These are phyloP conservation scores for Campylorhamphus procurvoides DNA, from an alignment of 2,113 vertebrate genomes.

Conservation along the genomic window DNA sequence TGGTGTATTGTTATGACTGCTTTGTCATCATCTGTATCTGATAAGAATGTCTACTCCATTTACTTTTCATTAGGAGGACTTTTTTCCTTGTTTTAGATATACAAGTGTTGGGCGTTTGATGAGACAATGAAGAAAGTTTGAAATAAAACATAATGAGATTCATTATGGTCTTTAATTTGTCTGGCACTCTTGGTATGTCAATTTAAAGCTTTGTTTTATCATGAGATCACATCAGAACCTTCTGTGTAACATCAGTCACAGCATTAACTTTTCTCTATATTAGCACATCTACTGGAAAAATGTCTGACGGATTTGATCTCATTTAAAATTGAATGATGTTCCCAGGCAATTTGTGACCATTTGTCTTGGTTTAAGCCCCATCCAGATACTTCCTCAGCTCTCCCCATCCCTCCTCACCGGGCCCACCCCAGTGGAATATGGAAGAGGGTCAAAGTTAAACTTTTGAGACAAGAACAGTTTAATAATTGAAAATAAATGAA, in stretches of 20 bases:
- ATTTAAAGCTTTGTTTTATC: background rate
- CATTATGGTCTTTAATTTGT: background rate
- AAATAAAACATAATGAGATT: background rate
- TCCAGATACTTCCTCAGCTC: background rate
- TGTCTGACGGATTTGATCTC: background rate
- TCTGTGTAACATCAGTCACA: background rate
- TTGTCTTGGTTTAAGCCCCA: background rate
- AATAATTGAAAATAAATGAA: background rate
- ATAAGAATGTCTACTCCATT: background rate
- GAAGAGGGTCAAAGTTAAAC: background rate
- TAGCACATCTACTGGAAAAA: background rate
- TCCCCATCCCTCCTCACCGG: background rate
- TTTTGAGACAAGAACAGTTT: background rate
- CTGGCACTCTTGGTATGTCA: background rate
- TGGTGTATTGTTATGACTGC: background rate
- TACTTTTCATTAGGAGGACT: background rate
- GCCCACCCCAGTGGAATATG: background rate
- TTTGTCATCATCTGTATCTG: background rate
- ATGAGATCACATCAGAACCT: background rate
- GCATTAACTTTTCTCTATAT: background rate
- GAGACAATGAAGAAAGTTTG: background rate
- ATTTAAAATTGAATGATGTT: background rate
- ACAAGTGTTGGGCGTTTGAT: background rate
- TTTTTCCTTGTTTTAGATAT: background rate
- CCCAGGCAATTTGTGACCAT: background rate